Evolutionary conservation across 2,113 vertebrate genomes (phyloP).

Genomic region (Saimiri boliviensis): DNA sequence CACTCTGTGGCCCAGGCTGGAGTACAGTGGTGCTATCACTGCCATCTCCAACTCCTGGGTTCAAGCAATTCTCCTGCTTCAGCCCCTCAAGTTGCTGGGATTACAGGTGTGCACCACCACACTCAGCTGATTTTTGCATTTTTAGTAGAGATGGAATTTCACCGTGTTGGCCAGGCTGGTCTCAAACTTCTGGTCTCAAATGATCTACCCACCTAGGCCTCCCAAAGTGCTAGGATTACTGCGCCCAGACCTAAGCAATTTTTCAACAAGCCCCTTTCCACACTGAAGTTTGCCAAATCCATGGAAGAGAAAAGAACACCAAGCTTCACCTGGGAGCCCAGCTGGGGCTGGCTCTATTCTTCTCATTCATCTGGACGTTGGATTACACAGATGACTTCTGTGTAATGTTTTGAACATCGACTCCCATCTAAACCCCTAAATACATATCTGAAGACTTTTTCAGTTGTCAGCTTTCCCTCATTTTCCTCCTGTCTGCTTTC

Average conservation of each 20-base stretch:
- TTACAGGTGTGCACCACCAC: background rate
- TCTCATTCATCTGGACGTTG: background rate
- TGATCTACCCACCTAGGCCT: background rate
- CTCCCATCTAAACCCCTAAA: background rate
- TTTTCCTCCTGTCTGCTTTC: background rate
- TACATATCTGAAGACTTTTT: background rate
- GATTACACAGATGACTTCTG: background rate
- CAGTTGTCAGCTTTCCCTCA: background rate
- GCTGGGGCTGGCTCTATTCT: background rate
- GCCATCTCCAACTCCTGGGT: background rate
- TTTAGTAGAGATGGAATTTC: background rate
- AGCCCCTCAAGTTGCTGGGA: background rate
- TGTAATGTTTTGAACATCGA: background rate
- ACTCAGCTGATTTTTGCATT: background rate
- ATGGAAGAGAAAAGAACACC: background rate
- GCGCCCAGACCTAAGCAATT: fast-evolving
- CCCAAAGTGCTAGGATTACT: background rate
- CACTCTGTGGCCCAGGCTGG: background rate
- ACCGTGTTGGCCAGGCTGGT: background rate
- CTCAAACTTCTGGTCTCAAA: background rate
- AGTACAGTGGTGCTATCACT: background rate
- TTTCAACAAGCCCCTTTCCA: background rate
- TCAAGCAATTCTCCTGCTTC: background rate
- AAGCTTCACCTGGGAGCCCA: background rate
- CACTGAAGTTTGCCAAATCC: background rate